phyloP scores from a whole-genome alignment of 1,140 invertebrate species.

The Procambarus clarkii region DNA sequence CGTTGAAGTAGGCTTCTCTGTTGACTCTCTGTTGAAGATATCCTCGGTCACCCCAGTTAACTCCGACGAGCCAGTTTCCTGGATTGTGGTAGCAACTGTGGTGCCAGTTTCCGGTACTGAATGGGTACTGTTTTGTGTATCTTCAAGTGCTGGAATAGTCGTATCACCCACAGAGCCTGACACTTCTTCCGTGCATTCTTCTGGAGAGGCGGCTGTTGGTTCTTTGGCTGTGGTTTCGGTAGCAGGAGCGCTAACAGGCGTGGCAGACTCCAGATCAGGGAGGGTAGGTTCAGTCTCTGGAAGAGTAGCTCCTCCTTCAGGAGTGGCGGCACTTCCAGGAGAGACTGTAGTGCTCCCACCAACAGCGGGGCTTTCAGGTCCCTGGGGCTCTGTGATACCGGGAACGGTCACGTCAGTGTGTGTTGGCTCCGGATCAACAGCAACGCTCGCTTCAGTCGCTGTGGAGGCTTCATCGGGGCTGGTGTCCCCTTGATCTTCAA shows the following conservation, averaged over 20 bases:
- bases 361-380: background rate
- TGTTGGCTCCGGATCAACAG: conserved; percentile 18
- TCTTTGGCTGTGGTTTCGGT: conserved; percentile 71
- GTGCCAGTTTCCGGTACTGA: background rate
- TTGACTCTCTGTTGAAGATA: background rate
- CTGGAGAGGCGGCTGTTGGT: background rate
- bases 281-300: conserved; percentile 6
- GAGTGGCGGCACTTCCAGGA: background rate
- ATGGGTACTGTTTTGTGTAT: background rate
- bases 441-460: background rate
- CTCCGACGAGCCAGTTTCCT: background rate
- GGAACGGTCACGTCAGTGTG: conserved; percentile 12
- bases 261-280: conserved; percentile 24
- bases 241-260: conserved; percentile 73
- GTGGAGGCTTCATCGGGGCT: background rate
- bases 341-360: background rate
- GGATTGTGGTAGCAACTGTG: background rate
- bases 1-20: background rate
- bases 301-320: conserved; percentile 2
- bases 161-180: background rate
- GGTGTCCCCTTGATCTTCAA: background rate
- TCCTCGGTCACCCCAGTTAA: background rate
- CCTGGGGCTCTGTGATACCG: background rate
- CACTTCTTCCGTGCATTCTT: background rate
- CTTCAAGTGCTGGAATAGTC: background rate